Conservation (phyloP, 2,113 vertebrate species). For the Mesitornis unicolor region DNA sequence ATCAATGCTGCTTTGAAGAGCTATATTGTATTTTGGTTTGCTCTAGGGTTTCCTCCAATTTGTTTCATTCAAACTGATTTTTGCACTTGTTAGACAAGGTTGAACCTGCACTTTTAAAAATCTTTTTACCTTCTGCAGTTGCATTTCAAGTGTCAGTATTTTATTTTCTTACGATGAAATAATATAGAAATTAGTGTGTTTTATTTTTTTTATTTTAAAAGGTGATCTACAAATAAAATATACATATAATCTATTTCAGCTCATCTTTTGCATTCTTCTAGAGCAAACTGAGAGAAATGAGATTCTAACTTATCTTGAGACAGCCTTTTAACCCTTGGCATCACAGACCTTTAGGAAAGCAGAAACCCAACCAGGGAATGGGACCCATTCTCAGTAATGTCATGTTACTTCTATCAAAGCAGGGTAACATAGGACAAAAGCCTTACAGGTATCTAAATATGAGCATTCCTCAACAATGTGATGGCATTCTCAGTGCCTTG, state of each 20-base stretch:
- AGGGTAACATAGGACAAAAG: background rate
- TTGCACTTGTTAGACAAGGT: slow-evolving; percentile 37
- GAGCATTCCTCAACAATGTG: background rate
- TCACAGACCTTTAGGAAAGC: background rate
- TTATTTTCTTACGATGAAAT: background rate
- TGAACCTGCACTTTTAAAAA: background rate
- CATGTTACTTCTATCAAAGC: background rate
- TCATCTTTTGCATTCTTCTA: background rate
- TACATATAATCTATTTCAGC: background rate
- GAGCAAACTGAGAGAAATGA: background rate
- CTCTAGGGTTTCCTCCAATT: slow-evolving; percentile 47
- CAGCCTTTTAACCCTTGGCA: background rate
- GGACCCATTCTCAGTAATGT: background rate
- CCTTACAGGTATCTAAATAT: background rate
- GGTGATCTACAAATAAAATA: background rate
- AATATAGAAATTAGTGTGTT: background rate
- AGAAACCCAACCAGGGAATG: background rate
- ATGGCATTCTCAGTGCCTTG: background rate
- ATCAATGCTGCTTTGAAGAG: slow-evolving; percentile 70
- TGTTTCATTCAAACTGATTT: slow-evolving; percentile 63
- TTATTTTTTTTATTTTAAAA: background rate
- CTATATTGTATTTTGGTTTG: slow-evolving; percentile 52
- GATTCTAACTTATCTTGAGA: background rate
- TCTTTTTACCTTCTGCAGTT: background rate
- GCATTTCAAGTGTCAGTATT: background rate